A percentile compares a stretch with the other conserved stretches of the same genome.
Conservation (phyloP, 2,888 invertebrate genomes). For the Drosophila ezoana region DNA sequence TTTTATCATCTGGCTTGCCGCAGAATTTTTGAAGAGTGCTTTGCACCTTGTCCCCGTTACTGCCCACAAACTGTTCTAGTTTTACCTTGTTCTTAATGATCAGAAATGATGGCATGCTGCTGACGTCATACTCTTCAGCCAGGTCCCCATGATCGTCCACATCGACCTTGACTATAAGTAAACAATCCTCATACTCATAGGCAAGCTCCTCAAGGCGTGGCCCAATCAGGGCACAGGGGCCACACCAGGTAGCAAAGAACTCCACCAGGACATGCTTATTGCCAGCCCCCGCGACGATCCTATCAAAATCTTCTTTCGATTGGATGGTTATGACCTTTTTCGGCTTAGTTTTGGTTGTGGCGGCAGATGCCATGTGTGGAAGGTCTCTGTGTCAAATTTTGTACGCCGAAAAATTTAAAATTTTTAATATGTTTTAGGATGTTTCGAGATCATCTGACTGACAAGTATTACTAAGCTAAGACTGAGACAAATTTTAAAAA, state of each 20-base stretch:
- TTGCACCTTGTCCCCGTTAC: slow-evolving; percentile 90
- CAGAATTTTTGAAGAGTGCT: slow-evolving; percentile 58
- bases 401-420: slow-evolving; percentile 17
- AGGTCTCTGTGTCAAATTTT: slow-evolving; percentile 29
- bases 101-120: slow-evolving; percentile 95
- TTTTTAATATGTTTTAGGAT: not conserved
- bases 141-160: slow-evolving; percentile 94
- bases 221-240: slow-evolving; percentile 94
- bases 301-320: slow-evolving; percentile 60
- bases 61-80: slow-evolving; percentile 91
- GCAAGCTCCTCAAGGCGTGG: slow-evolving; percentile 91
- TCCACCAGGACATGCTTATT: slow-evolving; percentile 87
- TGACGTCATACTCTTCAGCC: slow-evolving; percentile 90
- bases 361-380: slow-evolving; percentile 47
- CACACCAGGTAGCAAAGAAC: slow-evolving; percentile 96
- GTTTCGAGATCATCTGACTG: slow-evolving; percentile 15
- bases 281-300: slow-evolving; percentile 55
- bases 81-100: slow-evolving; percentile 90
- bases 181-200: slow-evolving; percentile 86
- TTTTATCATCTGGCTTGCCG: slow-evolving; percentile 43
- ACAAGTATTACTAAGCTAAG: slow-evolving; percentile 4
- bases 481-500: too few relatives aligned
- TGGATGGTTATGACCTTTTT: slow-evolving; percentile 60
- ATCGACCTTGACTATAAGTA: slow-evolving; percentile 88
- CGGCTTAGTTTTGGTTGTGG: slow-evolving; percentile 8